Evolutionary conservation across 1,140 invertebrate genomes (phyloP).

Genomic region (Leptinotarsa texana): DNA sequence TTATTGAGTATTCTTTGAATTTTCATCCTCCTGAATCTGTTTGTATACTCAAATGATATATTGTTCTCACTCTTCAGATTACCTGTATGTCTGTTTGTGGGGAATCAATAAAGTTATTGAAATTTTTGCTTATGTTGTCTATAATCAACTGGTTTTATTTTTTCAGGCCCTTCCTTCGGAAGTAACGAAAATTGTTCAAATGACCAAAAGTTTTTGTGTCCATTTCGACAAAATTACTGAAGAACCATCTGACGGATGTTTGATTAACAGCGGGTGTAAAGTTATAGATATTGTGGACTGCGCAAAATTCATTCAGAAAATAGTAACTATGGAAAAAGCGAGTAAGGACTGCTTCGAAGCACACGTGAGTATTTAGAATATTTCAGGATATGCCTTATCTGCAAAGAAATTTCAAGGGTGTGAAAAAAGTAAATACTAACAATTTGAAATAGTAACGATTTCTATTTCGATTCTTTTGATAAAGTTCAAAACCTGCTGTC

Average conservation of each 20-base stretch:
- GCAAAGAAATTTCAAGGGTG: too few species aligned
- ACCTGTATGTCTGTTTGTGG: too few species aligned
- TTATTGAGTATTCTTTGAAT: too few species aligned
- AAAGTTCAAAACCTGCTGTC: too few species aligned
- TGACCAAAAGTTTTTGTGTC: constrained; percentile 46
- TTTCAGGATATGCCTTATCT: background rate
- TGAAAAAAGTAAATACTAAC: too few species aligned
- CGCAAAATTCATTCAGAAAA: constrained; percentile 36
- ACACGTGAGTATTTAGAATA: constrained; percentile 12
- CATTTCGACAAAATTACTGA: constrained; percentile 48
- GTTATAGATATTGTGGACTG: constrained; percentile 47
- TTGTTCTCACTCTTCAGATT: too few species aligned
- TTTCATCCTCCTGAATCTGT: too few species aligned
- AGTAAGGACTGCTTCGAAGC: constrained; percentile 22
- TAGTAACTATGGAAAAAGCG: constrained; percentile 32
- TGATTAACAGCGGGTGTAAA: constrained; percentile 43
- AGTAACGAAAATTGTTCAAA: constrained; percentile 41
- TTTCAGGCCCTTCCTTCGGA: constrained; percentile 39
- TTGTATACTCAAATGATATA: too few species aligned
- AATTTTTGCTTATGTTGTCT: too few species aligned
- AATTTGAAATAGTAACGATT: too few species aligned
- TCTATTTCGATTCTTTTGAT: too few species aligned
- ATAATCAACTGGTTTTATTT: background rate
- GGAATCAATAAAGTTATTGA: too few species aligned
- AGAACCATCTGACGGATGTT: constrained; percentile 34